phyloP scores from a whole-genome alignment of 2,888 invertebrate genomes.

The Drosophila planitibia region DNA sequence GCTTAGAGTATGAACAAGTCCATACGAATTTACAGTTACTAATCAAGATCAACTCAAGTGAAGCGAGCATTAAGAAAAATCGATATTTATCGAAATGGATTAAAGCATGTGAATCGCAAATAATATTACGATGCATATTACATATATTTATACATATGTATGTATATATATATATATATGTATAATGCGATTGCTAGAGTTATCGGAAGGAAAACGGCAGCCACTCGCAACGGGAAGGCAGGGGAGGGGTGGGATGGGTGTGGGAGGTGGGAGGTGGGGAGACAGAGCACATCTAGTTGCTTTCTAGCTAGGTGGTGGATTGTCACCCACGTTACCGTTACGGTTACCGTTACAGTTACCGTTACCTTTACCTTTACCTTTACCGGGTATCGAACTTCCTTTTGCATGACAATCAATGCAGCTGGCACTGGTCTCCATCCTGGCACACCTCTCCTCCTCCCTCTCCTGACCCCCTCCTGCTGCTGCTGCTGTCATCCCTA shows the following conservation, averaged over 20 bases:
- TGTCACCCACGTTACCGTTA: slow-evolving; percentile 31
- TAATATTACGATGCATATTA: neutral
- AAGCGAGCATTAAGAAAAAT: neutral
- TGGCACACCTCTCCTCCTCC: neutral
- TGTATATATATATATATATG: no score
- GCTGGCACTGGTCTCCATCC: slow-evolving; percentile 16
- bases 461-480: neutral
- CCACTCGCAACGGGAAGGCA: neutral
- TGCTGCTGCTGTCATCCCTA: neutral
- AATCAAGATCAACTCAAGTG: neutral
- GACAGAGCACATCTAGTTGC: slow-evolving; percentile 19
- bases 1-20: neutral
- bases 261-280: no score
- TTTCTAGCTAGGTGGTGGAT: slow-evolving; percentile 5
- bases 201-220: slow-evolving; percentile 4
- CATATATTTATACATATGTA: neutral
- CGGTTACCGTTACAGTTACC: slow-evolving; percentile 24
- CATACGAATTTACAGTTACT: neutral
- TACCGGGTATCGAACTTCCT: slow-evolving; percentile 53
- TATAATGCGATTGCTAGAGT: neutral
- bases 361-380: slow-evolving; percentile 18
- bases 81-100: slow-evolving; percentile 9
- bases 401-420: slow-evolving; percentile 48
- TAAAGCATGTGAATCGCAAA: neutral
- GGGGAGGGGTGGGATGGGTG: neutral